Base-by-base conservation (phyloP, 2,888 invertebrate species). In the Gortyna flavago region DNA sequence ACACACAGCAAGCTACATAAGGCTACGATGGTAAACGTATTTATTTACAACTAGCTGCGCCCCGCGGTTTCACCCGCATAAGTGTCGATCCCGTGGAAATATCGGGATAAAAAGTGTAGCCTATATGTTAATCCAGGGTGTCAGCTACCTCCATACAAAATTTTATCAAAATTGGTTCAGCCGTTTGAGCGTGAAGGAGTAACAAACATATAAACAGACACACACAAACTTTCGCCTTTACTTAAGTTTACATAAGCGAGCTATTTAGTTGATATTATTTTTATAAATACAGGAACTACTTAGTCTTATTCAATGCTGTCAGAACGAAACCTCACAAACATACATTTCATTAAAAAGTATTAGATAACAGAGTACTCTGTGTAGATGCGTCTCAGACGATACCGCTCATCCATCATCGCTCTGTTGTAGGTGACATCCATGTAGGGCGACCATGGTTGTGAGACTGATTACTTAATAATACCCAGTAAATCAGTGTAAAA, bases 391-490 rank as follows among this genome's bases (percentile, higher is more conserved):
- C 85, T 85, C 78, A 85, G 85, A 77, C 84, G 86, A 87, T 88
- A 84, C 77, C 73, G 85, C 85, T 89, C 91, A 91, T 92, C 90
- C 89, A 92, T 92, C 92, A 92, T 90, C 83, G 83, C 83, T 86
- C 86, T 85, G 87, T 90, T 89, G 88, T 89, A 85, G 85, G 88
- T 91, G 91, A 91, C 92, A 89, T 87, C 82, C 78, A 59, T 51
- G 84, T 90, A 89, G 82, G 81, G 85, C n/a, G 70, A 84, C 88
- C 85, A 78, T 48, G 16, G 9, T 57, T 6, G 48, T 59, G 2
- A 57, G n/a, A n/a, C 18, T 32, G 9, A 54, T 2, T 13, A 70
- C 29, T 38, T 21, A 29, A 29, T n/a, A 29, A 29, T 44, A 66
- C 0, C 18, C 9, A 65, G 1, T 38, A 64, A 64, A 35, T 62